phyloP scores from a whole-genome alignment of 2,888 invertebrate genomes.

The Leptinotarsa peninsularis region DNA sequence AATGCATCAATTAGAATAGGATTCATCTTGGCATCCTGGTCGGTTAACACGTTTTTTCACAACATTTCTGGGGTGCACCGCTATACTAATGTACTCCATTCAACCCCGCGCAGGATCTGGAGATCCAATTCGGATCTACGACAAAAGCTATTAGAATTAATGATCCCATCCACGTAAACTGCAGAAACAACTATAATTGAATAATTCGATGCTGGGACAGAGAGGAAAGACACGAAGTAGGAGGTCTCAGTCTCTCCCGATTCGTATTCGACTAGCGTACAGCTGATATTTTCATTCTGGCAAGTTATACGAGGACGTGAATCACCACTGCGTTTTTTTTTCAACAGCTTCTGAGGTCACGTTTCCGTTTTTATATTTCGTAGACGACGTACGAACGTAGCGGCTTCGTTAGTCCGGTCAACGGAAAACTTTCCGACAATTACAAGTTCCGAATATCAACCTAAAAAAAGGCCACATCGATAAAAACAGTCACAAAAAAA shows the following conservation, averaged over 20 bases:
- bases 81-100: neutral
- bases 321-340: constrained; percentile 15
- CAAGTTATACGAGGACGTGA: constrained; percentile 10
- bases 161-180: constrained; percentile 11
- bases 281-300: constrained; percentile 22
- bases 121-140: neutral
- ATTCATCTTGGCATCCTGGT: too few relatives aligned
- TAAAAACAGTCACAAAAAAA: too few relatives aligned
- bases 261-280: constrained; percentile 10
- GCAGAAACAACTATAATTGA: constrained; percentile 12
- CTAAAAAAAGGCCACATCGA: too few relatives aligned
- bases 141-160: constrained; percentile 12
- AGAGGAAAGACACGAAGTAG: neutral
- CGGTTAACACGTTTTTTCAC: too few relatives aligned
- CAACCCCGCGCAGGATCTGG: neutral
- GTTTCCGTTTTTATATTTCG: constrained; percentile 19
- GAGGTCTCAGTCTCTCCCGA: neutral
- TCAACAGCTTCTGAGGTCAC: constrained; percentile 20
- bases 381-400: constrained; percentile 5
- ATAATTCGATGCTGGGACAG: neutral
- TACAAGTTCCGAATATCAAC: neutral
- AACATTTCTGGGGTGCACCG: too few relatives aligned
- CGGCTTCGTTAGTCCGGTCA: constrained; percentile 7
- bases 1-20: too few relatives aligned
- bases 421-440: neutral